Evolutionary conservation across 2,888 invertebrate genomes (phyloP), one percentile per base, ranked within the genome.

Genomic region (Atethmia centrago): DNA sequence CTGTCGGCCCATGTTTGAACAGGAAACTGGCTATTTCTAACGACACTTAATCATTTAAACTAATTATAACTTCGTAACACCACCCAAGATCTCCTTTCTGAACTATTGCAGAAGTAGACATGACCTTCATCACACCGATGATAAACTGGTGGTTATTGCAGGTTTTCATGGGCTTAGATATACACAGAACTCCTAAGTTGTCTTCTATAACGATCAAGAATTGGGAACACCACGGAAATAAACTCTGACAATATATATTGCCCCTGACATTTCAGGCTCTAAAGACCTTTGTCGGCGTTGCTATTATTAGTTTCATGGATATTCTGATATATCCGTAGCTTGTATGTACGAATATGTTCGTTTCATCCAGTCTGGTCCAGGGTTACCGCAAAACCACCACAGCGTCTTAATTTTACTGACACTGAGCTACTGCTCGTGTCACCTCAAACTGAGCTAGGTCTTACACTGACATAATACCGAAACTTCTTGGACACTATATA

Each of bases 391-490:
- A 61, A 84, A 51, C 64, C 70, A 62, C 67, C 55, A 61, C 74
- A 84, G 40, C 80, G 68, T 84, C 81, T 81, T 81, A 84, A 84
- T 81, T 81, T 84, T 81, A 45, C 53, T 84, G 81, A 85, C 85
- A 85, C 61, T 84, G 77, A 81, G 82, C 85, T 81, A 81, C 59
- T 53, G 71, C 53, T 28, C 53, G 61, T 81, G 81, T 84, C 70
- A 71, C 70, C 53, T 81, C 47, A 10, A 61, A 65, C 67, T 71
- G 71, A 81, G 77, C 68, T 67, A 75, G 77, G 77, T 84, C 70
- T 80, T 73, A 73, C 64, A 40, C 47, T 65, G 66, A 83, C 45
- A 64, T 79, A 69, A 83, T 77, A 80, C 63, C 40, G 61, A 69
- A 61, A 25, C 42, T 21, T n/a, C 36, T 70, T 51, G 70, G 61